phyloP scores from a whole-genome alignment of 30 jellyfish, hydroid and myxozoan species.

The Cassiopea andromeda region DNA sequence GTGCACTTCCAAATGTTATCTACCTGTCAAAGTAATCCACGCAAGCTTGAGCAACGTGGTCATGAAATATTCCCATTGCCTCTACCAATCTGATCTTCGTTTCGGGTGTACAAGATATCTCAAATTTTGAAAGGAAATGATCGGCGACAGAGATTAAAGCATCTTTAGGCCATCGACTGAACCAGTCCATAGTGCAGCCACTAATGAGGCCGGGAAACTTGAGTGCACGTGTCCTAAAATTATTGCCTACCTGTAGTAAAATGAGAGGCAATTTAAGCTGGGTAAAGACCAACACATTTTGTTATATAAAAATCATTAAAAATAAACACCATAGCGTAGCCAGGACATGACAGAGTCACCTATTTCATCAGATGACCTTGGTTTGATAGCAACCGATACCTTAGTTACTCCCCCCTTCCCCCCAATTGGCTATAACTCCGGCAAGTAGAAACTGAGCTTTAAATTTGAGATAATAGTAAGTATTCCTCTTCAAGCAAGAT shows the following conservation, averaged over 20 bases:
- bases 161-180: slow-evolving; percentile 99
- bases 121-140: slow-evolving; percentile 91
- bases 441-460: too few relatives aligned
- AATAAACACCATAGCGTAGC: too few relatives aligned
- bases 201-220: slow-evolving; percentile 96
- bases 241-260: slow-evolving; percentile 86
- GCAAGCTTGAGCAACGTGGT: slow-evolving; percentile 97
- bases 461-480: too few relatives aligned
- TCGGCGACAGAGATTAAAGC: slow-evolving; percentile 98
- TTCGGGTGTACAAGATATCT: slow-evolving; percentile 81
- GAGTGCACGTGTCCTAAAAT: slow-evolving; percentile 93
- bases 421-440: too few relatives aligned
- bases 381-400: too few relatives aligned
- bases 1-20: background rate
- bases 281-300: too few relatives aligned
- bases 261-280: background rate
- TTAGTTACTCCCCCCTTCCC: too few relatives aligned
- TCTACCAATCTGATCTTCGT: slow-evolving; percentile 82
- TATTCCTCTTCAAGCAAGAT: too few relatives aligned
- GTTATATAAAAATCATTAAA: too few relatives aligned
- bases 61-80: slow-evolving; percentile 97
- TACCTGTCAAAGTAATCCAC: slow-evolving; percentile 94
- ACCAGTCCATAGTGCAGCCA: slow-evolving; percentile 99
- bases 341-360: too few relatives aligned
- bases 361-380: too few relatives aligned